Evolutionary conservation across 2,113 vertebrate genomes (phyloP), one percentile per base, ranked within the genome.

Genomic region (Collichthys lucidus): DNA sequence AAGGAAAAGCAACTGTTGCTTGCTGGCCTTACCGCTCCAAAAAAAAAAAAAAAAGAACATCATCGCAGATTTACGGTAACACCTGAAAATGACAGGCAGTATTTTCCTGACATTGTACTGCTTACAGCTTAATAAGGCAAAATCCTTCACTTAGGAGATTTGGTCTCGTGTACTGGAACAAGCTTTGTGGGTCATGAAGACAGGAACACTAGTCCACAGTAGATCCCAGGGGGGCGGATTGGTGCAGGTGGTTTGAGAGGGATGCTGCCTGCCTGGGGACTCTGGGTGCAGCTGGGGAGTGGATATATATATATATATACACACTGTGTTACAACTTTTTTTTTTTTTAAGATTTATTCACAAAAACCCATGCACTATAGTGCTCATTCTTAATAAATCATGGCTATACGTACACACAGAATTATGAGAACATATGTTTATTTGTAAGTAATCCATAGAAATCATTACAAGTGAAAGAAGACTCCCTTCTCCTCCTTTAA

Each of bases 1-100:
- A 26, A 61, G 19, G 61, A 50, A 60, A 50, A 84, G n/a, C 11
- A 70, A 44, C 53, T 74, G 76, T 44, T 56, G 46, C 52, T 46
- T 35, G 20, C 8, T 20, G 0, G 19, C 57, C 42, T 29, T 29
- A 31, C 42, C 5, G 55, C 40, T 31, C 42, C 24, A 17, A 20
- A 29, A 57, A 44, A 12, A 46, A 12, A 46, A 14, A 12, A 46
- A 46, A 11, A 46, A 46, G 14, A 14, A 46, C 44, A 14, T 3
- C 35, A 6, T 61, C 24, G 26, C n/a, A 26, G 10, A 17, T 29
- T 22, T 14, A 59, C 46, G 44, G 19, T 63, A 62, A 50, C 47
- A 31, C 20, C 22, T 26, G 19, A 53, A 31, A 62, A 68, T 75
- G 49, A 17, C 3, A 29, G 64, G 3, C 29, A 26, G 4, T 22